Percentiles rank a stretch among this genome's conserved stretches.
These are phyloP conservation scores for Sinohyriopsis cumingii DNA, from an alignment of 2,888 invertebrate genomes.

Conservation along the genomic window DNA sequence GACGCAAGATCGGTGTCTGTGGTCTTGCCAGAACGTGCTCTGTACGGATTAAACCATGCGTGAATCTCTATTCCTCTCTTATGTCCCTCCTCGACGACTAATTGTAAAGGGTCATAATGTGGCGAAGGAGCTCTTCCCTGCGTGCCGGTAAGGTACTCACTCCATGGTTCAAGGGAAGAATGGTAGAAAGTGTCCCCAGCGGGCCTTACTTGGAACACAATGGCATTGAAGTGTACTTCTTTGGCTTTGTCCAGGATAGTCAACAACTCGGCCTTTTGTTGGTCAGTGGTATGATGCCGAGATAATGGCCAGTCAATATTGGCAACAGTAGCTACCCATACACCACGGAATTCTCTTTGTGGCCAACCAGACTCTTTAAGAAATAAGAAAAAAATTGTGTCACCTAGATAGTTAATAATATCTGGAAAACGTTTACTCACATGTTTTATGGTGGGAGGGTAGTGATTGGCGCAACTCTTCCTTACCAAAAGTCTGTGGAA, in stretches of 20 bases:
- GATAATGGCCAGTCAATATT: slow-evolving; percentile 68
- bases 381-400: no score
- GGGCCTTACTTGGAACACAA: slow-evolving; percentile 56
- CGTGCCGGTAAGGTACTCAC: slow-evolving; percentile 57
- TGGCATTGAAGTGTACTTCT: slow-evolving; percentile 56
- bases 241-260: slow-evolving; percentile 47
- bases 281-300: slow-evolving; percentile 28
- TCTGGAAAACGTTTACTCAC: no score
- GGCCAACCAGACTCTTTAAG: slow-evolving; percentile 31
- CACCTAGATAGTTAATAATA: no score
- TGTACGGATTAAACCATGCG: slow-evolving; percentile 65
- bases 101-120: slow-evolving; percentile 61
- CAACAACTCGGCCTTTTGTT: slow-evolving; percentile 48
- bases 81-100: slow-evolving; percentile 55
- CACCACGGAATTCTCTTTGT: slow-evolving; percentile 57
- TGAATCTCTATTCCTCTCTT: slow-evolving; percentile 61
- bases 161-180: slow-evolving; percentile 65
- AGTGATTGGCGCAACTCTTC: no score
- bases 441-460: no score
- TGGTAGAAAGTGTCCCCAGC: slow-evolving; percentile 65
- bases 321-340: slow-evolving; percentile 65
- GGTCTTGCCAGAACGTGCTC: slow-evolving; percentile 56
- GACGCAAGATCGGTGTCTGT: slow-evolving; percentile 53
- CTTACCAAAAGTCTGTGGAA: no score
- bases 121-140: slow-evolving; percentile 62